phyloP scores from a whole-genome alignment of 2,797 vertebrate genomes.

The Bovichtus diacanthus region DNA sequence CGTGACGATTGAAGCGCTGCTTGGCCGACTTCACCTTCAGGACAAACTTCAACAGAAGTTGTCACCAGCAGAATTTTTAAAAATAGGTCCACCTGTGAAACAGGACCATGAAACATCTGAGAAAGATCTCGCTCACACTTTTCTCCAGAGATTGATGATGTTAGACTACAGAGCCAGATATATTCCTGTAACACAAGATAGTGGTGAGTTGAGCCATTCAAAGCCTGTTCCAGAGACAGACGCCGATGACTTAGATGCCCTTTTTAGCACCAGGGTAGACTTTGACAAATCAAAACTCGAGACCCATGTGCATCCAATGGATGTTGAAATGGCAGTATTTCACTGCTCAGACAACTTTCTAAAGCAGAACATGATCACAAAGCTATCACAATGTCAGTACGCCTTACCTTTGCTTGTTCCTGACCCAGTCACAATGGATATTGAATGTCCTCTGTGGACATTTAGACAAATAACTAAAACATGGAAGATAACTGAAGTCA shows the following conservation, averaged over 20 bases:
- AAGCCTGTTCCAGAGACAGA: background rate
- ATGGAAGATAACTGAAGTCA: constrained; percentile 62
- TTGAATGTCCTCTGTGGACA: constrained; percentile 82
- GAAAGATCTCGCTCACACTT: constrained; percentile 42
- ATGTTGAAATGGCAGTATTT: constrained; percentile 83
- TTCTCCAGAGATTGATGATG: constrained; percentile 75
- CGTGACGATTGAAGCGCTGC: background rate
- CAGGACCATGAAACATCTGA: constrained; percentile 19
- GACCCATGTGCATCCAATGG: constrained; percentile 79
- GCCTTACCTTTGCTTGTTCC: constrained; percentile 86
- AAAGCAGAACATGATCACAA: constrained; percentile 78
- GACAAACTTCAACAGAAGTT: constrained; percentile 34
- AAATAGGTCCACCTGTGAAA: constrained; percentile 32
- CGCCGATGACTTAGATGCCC: background rate
- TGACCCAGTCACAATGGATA: constrained; percentile 59
- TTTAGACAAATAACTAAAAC: constrained; percentile 72
- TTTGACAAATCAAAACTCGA: background rate
- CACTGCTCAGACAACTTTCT: constrained; percentile 82
- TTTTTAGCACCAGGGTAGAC: background rate
- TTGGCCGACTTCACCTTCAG: constrained; percentile 46
- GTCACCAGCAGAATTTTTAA: constrained; percentile 50
- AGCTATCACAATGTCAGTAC: constrained; percentile 81
- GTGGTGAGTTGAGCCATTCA: background rate
- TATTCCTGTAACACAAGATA: constrained; percentile 48
- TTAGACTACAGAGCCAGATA: constrained; percentile 79